A percentile compares a stretch with the other conserved stretches of the same genome.
These are phyloP conservation scores for Drosophila carrolli DNA, from an alignment of 1,140 invertebrate species.

Conservation along the genomic window DNA sequence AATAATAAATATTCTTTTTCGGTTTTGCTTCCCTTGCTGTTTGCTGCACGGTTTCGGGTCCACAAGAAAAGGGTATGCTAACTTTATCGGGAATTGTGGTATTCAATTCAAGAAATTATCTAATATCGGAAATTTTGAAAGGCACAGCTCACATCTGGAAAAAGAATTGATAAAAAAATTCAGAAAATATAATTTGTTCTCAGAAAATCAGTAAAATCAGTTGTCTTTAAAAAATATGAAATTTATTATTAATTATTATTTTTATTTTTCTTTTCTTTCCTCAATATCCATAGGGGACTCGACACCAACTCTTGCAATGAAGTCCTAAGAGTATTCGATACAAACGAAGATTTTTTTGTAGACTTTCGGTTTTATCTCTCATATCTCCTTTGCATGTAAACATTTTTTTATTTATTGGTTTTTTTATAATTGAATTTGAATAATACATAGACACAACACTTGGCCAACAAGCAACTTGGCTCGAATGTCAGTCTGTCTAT, in stretches of 20 bases:
- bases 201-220: no score
- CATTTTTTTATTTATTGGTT: conserved; percentile 70
- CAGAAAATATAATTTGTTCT: no score
- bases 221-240: no score
- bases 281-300: no score
- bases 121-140: not conserved
- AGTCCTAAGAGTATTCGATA: conserved; percentile 8
- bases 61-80: conserved; percentile 13
- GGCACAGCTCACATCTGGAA: not conserved
- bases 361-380: conserved; percentile 6
- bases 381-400: conserved; percentile 48
- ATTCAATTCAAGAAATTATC: not conserved
- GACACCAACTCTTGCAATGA: not conserved
- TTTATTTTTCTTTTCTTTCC: no score
- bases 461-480: conserved; percentile 49
- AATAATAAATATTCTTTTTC: conserved; percentile 77
- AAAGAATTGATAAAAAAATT: no score
- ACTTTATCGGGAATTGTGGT: not conserved
- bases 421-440: conserved; percentile 80
- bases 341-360: conserved; percentile 4
- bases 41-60: conserved; percentile 24
- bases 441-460: conserved; percentile 71
- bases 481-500: conserved; percentile 11
- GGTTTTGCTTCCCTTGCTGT: conserved; percentile 37
- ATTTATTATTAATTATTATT: no score